Evolutionary conservation across 2,888 invertebrate species (phyloP).

Genomic region (Diogma glabrata): DNA sequence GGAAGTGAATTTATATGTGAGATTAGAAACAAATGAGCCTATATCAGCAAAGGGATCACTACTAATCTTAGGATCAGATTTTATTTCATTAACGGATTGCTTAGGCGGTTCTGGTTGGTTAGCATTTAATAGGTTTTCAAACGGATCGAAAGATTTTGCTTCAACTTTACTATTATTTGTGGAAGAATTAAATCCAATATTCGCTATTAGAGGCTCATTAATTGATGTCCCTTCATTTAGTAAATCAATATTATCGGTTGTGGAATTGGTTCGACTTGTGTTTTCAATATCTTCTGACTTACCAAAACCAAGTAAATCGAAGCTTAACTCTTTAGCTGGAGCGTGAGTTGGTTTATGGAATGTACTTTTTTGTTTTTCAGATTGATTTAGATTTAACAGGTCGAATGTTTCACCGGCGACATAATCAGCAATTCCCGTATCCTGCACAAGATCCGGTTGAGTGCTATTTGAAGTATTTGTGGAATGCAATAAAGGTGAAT

Average conservation of each 20-base stretch:
- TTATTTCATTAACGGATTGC: too few relatives aligned
- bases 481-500: slow-evolving; percentile 22
- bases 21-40: slow-evolving; percentile 38
- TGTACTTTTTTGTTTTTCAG: slow-evolving; percentile 21
- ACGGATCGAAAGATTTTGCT: not conserved
- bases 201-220: not conserved
- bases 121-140: slow-evolving; percentile 1
- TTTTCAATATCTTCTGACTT: slow-evolving; percentile 29
- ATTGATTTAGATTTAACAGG: slow-evolving; percentile 42
- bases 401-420: slow-evolving; percentile 33
- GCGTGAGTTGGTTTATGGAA: slow-evolving; percentile 24
- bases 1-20: slow-evolving; percentile 35
- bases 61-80: not conserved
- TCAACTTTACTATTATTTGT: not conserved
- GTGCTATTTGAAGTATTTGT: slow-evolving; percentile 12
- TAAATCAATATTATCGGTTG: slow-evolving; percentile 24
- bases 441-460: slow-evolving; percentile 19
- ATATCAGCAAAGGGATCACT: slow-evolving; percentile 68
- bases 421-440: slow-evolving; percentile 2
- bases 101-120: not conserved
- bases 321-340: slow-evolving; percentile 37
- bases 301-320: slow-evolving; percentile 46
- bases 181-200: not conserved
- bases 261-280: slow-evolving; percentile 28
- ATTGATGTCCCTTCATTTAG: not conserved